Percentiles rank a stretch among this genome's conserved stretches.
Evolutionary conservation across 2,797 vertebrate genomes (phyloP).

Genomic region (Natrix natrix): DNA sequence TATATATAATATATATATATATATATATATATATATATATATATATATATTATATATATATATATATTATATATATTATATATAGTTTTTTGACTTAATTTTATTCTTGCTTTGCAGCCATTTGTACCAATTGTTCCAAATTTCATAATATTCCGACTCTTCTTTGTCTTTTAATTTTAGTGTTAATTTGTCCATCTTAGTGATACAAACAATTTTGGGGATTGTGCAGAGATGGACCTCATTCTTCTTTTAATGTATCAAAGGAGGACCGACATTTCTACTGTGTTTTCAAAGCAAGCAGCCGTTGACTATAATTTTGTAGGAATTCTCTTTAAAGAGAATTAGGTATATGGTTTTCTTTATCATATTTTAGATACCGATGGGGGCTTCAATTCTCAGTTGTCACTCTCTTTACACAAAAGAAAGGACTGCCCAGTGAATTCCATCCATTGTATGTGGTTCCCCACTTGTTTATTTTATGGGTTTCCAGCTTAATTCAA

Average conservation of each 20-base stretch:
- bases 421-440: background rate
- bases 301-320: background rate
- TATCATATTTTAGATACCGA: background rate
- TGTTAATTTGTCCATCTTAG: too few species aligned
- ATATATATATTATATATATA: too few species aligned
- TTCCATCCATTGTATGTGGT: background rate
- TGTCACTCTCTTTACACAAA: background rate
- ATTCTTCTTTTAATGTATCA: constrained; percentile 8
- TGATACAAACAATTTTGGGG: too few species aligned
- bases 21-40: too few species aligned
- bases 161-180: too few species aligned
- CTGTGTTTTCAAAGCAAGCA: background rate
- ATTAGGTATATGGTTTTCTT: background rate
- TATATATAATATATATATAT: too few species aligned
- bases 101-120: too few species aligned
- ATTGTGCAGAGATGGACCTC: background rate
- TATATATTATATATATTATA: too few species aligned
- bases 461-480: background rate
- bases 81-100: too few species aligned
- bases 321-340: constrained; percentile 13
- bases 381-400: background rate
- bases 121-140: too few species aligned
- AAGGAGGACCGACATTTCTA: background rate
- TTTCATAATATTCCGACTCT: too few species aligned
- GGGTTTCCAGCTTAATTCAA: background rate